Conservation (phyloP, 2,113 vertebrate genomes). For the Ivindomyrus marchei region DNA sequence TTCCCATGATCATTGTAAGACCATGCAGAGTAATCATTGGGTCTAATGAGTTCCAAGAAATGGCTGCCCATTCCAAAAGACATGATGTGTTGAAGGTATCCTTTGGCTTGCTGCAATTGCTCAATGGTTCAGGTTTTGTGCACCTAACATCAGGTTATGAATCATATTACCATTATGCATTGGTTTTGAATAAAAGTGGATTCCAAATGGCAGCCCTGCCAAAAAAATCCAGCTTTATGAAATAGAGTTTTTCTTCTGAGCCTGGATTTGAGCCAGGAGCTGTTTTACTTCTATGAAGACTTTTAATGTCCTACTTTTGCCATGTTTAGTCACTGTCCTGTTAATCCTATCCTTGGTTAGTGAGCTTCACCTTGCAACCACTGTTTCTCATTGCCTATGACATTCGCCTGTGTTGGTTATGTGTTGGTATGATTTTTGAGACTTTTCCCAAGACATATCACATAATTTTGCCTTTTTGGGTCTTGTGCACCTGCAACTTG, state of each 20-base stretch:
- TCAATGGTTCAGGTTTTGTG: not conserved
- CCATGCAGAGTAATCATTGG: not conserved
- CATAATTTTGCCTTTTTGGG: not conserved
- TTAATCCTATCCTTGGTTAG: not conserved
- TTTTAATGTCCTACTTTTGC: not conserved
- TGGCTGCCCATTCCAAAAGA: not conserved
- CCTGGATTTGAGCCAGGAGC: not conserved
- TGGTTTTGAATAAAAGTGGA: not conserved
- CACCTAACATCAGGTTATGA: not conserved
- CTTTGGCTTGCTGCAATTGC: not conserved
- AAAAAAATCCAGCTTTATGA: not conserved
- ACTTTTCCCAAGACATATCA: not conserved
- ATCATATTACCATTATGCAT: not conserved
- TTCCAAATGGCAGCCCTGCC: not conserved
- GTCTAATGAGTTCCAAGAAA: not conserved
- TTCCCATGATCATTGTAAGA: not conserved
- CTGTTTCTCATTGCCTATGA: not conserved
- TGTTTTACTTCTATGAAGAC: not conserved
- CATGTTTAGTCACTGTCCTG: not conserved
- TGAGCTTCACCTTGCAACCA: not conserved
- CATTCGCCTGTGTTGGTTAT: not conserved
- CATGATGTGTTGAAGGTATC: not conserved
- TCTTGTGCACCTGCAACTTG: not conserved
- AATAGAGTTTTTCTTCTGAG: not conserved
- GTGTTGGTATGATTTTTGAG: not conserved